Evolutionary conservation across 1,140 invertebrate genomes (phyloP).

Genomic region (Heliothis virescens): DNA sequence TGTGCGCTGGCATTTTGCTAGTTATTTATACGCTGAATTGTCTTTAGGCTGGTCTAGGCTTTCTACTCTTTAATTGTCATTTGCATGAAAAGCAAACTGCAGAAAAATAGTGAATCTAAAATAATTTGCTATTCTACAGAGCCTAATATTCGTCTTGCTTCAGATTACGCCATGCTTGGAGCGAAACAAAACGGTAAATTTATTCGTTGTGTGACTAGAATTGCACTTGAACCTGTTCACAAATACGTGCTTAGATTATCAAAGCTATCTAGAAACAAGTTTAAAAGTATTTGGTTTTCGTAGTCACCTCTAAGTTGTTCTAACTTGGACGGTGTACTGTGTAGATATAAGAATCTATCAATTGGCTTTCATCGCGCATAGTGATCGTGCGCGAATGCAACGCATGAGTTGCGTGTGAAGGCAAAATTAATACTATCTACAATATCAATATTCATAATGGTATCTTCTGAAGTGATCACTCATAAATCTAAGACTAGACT

Average conservation of each 20-base stretch:
- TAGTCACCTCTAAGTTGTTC: background rate
- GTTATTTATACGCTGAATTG: constrained; percentile 33
- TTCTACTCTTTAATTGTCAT: constrained; percentile 4
- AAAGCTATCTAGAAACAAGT: background rate
- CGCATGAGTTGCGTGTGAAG: background rate
- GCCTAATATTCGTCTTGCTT: too few relatives aligned
- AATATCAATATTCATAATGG: constrained; percentile 25
- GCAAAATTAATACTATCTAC: constrained; percentile 1
- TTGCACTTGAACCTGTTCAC: constrained; percentile 1
- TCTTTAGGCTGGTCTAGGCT: constrained; percentile 4
- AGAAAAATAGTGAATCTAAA: background rate
- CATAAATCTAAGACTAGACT: constrained; percentile 8
- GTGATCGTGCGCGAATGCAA: background rate
- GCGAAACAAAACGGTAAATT: background rate
- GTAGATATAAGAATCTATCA: background rate
- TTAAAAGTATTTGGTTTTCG: background rate
- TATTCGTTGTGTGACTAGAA: background rate
- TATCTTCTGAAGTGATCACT: constrained; percentile 8
- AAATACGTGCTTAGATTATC: background rate
- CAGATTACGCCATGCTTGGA: background rate
- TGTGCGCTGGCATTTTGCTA: constrained; percentile 21
- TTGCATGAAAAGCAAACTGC: background rate
- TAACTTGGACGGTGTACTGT: background rate
- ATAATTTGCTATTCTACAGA: too few relatives aligned
- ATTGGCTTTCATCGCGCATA: background rate